These are phyloP conservation scores for Siderastrea siderea DNA, from an alignment of 92 coral and sea anemone species.

Conservation along the genomic window DNA sequence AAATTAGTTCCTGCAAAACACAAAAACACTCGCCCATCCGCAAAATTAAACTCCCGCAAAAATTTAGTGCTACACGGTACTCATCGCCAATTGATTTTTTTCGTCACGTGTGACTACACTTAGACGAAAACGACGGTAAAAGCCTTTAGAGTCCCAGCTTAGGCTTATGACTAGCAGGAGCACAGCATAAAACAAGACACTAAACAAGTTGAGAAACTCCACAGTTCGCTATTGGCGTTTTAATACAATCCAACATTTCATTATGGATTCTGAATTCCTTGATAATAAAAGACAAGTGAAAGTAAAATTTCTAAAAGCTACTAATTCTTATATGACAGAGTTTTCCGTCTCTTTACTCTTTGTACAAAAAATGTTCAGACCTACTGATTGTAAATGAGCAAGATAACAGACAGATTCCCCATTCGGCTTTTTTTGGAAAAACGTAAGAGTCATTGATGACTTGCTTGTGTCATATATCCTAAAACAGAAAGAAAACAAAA, in stretches of 20 bases:
- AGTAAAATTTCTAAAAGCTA: slow-evolving; percentile 32
- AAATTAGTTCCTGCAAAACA: too few species aligned
- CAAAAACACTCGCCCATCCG: too few species aligned
- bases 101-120: too few species aligned
- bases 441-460: neutral
- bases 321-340: slow-evolving; percentile 16
- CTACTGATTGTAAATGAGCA: neutral
- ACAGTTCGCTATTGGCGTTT: slow-evolving; percentile 14
- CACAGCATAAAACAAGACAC: neutral
- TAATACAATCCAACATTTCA: slow-evolving; percentile 26
- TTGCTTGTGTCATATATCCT: slow-evolving; percentile 11
- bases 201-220: neutral
- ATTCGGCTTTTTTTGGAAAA: neutral
- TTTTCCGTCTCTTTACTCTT: neutral
- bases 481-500: neutral
- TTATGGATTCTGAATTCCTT: slow-evolving; percentile 7
- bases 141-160: too few species aligned
- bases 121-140: too few species aligned
- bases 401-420: neutral
- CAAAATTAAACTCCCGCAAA: too few species aligned
- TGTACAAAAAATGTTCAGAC: slow-evolving; percentile 11
- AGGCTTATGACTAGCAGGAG: too few species aligned
- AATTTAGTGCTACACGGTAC: too few species aligned
- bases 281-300: neutral
- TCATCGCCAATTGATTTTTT: too few species aligned